Evolutionary conservation across 2,113 vertebrate species (phyloP).

Genomic region (Corythoichthys intestinalis): DNA sequence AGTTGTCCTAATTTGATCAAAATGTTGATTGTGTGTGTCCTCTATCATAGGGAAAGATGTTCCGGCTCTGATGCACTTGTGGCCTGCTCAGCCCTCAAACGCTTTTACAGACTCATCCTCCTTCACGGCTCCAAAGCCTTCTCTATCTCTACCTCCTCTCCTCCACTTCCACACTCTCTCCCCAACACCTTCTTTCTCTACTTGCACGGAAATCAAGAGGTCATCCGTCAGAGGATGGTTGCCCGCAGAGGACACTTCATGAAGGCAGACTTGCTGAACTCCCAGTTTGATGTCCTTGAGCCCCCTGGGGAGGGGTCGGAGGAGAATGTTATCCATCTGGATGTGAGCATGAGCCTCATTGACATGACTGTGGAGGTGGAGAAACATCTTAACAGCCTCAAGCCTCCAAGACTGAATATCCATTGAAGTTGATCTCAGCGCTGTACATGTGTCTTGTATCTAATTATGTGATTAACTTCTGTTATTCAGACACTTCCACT

Average conservation of each 20-base stretch:
- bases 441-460: not conserved
- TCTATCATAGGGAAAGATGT: constrained; percentile 62
- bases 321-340: constrained; percentile 75
- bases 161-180: fast-evolving
- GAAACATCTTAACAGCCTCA: constrained; percentile 36
- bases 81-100: constrained; percentile 86
- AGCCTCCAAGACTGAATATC: not conserved
- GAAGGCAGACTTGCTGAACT: constrained; percentile 76
- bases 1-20: not conserved
- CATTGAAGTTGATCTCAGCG: not conserved
- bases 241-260: constrained; percentile 84
- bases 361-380: constrained; percentile 73
- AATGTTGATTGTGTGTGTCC: not conserved
- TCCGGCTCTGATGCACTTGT: constrained; percentile 70
- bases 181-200: constrained; percentile 77
- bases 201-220: constrained; percentile 73
- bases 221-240: constrained; percentile 74
- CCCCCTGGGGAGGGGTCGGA: constrained; percentile 66
- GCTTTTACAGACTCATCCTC: constrained; percentile 76
- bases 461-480: not conserved
- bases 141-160: not conserved
- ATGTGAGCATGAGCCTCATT: constrained; percentile 63
- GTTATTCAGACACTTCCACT: not conserved
- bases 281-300: constrained; percentile 83
- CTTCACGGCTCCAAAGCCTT: constrained; percentile 59